These are phyloP conservation scores for Ptilonorhynchus violaceus DNA, from an alignment of 2,113 vertebrate species.

Conservation along the genomic window DNA sequence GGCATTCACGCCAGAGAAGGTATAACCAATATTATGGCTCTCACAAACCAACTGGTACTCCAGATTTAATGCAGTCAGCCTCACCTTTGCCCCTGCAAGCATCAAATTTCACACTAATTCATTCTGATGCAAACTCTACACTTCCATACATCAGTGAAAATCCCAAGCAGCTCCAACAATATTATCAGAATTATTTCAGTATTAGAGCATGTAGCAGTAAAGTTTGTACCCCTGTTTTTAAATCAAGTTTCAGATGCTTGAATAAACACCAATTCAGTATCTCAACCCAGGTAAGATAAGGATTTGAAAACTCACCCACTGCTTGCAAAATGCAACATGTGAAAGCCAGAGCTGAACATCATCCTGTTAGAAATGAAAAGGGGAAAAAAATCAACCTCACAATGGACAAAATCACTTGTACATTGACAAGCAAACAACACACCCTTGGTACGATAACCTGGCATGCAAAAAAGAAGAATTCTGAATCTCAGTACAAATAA, in stretches of 20 bases:
- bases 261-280: background rate
- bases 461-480: background rate
- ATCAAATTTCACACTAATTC: background rate
- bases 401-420: background rate
- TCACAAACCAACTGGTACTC: background rate
- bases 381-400: background rate
- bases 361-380: conserved; percentile 72
- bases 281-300: background rate
- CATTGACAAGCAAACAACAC: background rate
- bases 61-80: background rate
- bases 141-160: background rate
- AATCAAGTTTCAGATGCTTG: background rate
- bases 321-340: conserved; percentile 92
- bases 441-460: accelerated
- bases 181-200: background rate
- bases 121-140: background rate
- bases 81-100: background rate
- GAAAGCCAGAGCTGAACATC: conserved; percentile 96
- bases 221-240: background rate
- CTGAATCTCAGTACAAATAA: background rate
- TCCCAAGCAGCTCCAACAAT: background rate
- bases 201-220: background rate
- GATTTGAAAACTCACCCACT: conserved; percentile 85
- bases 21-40: background rate
- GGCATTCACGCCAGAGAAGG: background rate